Conservation (phyloP, 2,888 invertebrate species). For the Drosophila villosipedis region DNA sequence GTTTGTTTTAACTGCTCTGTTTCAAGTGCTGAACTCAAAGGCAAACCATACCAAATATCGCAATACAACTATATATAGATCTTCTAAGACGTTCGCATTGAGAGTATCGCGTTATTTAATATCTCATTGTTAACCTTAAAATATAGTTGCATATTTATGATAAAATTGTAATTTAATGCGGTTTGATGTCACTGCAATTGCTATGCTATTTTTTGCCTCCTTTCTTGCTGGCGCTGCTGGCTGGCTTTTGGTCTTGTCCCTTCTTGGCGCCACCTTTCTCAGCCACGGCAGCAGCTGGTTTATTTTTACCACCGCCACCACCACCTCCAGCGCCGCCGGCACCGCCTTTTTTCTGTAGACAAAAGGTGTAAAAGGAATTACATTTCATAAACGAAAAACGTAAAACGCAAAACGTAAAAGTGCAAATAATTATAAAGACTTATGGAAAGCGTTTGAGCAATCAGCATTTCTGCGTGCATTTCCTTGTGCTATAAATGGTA, state of each 20-base stretch:
- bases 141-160: conserved; percentile 40
- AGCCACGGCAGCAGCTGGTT: conserved; percentile 49
- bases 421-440: conserved; percentile 51
- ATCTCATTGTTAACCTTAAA: conserved; percentile 37
- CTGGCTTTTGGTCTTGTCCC: conserved; percentile 78
- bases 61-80: not conserved
- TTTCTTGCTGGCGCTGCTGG: conserved; percentile 76
- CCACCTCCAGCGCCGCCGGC: conserved; percentile 55
- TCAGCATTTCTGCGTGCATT: not conserved
- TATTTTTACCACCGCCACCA: conserved; percentile 68
- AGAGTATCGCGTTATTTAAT: conserved; percentile 31
- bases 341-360: conserved; percentile 79
- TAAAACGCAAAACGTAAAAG: conserved; percentile 15
- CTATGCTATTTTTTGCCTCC: conserved; percentile 81
- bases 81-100: conserved; percentile 1
- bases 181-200: conserved; percentile 55
- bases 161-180: conserved; percentile 53
- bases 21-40: conserved; percentile 37
- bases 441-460: conserved; percentile 33
- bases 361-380: conserved; percentile 46
- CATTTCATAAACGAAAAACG: conserved; percentile 9
- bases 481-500: not conserved
- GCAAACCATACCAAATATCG: conserved; percentile 23
- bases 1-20: conserved; percentile 36
- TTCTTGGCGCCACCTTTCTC: conserved; percentile 77